Base-by-base conservation (phyloP, 2,888 invertebrate genomes). In the Gortyna flavago region DNA sequence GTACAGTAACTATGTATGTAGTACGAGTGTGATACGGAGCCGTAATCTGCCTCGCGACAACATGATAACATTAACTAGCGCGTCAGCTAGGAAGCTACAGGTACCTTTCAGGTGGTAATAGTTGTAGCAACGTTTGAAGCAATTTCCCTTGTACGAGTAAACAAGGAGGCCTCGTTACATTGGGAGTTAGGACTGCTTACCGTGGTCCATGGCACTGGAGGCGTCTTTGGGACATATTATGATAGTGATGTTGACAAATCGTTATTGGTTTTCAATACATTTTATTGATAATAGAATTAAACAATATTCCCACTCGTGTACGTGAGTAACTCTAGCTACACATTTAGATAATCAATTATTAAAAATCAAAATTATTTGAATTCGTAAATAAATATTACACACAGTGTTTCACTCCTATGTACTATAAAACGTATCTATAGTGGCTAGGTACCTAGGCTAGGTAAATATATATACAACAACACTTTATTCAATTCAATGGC, bases 291-390 rank as follows among this genome's bases (percentile, higher is more conserved):
- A 93, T 93, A 93, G 93, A 93, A 93, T 93, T 92, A 93, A 95
- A 95, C 93, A 95, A 95, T 93, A 92, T 93, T 94, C 95, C 93
- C 95, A 94, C 94, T 93, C 93, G 93, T 87, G 83, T 89, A 91
- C 87, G 90, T 92, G 91, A 91, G 88, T 87, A 93, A 92, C 88
- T 91, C 93, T 94, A 90, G 91, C 94, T 94, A 95, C 93, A 94
- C 94, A 94, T 94, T 93, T 94, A 95, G 92, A 92, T 94, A 94
- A 95, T 94, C 93, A 92, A 92, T 93, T 91, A 92, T 90, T 93
- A 93, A 95, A 94, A 95, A 93, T 93, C 91, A 90, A 93, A 91
- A 88, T 88, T 61, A 91, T 89, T 90, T 90, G 91, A 90, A 91
- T 90, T 90, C 88, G 89, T 89, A 90, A 90, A 93, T 91, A 93